Percentiles rank a stretch among this genome's conserved stretches.
Evolutionary conservation across 2,113 vertebrate species (phyloP).

Genomic region (Holacanthus passer): DNA sequence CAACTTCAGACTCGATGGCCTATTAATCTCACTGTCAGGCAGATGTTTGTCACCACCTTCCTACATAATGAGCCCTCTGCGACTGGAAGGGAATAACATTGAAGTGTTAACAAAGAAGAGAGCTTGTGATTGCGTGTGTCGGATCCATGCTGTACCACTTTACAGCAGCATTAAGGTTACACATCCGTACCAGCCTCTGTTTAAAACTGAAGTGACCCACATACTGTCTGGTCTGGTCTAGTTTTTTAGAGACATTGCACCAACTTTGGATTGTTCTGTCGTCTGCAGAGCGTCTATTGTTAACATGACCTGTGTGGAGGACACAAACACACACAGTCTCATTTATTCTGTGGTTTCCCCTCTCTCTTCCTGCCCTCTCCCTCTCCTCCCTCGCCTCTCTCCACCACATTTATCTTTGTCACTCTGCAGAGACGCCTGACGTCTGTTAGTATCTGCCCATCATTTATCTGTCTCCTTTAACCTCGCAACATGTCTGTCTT

Average conservation of each 20-base stretch:
- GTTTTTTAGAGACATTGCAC: slow-evolving; percentile 25
- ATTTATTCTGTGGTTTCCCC: slow-evolving; percentile 8
- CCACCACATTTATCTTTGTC: slow-evolving; percentile 70
- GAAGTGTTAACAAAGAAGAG: neutral
- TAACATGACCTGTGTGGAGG: slow-evolving; percentile 30
- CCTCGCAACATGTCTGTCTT: slow-evolving; percentile 50
- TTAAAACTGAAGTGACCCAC: slow-evolving; percentile 57
- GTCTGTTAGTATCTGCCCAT: slow-evolving; percentile 64
- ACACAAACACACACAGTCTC: slow-evolving; percentile 29
- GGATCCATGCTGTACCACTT: slow-evolving; percentile 40
- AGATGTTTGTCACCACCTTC: neutral
- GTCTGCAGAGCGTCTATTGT: slow-evolving; percentile 31
- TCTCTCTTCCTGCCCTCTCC: neutral
- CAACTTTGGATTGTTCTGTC: slow-evolving; percentile 13
- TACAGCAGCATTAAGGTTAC: slow-evolving; percentile 45
- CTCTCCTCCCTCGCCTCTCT: slow-evolving; percentile 23
- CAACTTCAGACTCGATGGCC: too few species aligned
- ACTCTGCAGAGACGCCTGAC: slow-evolving; percentile 49
- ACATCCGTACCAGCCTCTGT: slow-evolving; percentile 40
- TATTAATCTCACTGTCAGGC: neutral
- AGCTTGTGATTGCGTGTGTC: slow-evolving; percentile 9
- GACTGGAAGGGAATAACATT: neutral
- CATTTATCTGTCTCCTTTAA: slow-evolving; percentile 59
- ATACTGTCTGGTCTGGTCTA: slow-evolving; percentile 38
- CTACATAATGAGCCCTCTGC: neutral